phyloP scores from a whole-genome alignment of 2,888 invertebrate species.

The Falcaria lacertinaria region DNA sequence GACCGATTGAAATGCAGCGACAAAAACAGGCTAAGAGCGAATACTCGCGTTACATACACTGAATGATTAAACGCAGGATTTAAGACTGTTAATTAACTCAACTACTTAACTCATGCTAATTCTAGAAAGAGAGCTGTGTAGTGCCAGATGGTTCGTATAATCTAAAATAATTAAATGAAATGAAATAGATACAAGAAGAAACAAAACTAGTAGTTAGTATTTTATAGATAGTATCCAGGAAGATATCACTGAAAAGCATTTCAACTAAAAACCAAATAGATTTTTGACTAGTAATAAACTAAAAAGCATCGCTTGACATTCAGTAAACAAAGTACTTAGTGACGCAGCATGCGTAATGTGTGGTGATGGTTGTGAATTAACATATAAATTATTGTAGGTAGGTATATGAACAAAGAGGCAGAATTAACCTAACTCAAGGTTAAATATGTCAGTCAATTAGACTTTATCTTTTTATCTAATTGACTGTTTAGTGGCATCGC shows the following conservation, averaged over 20 bases:
- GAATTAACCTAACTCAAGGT: constrained; percentile 27
- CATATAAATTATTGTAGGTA: constrained; percentile 38
- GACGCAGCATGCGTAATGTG: constrained; percentile 35
- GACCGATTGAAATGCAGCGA: constrained; percentile 47
- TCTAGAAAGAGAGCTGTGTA: not conserved
- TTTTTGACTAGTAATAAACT: not conserved
- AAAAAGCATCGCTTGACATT: constrained; percentile 48
- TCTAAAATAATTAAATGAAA: not conserved
- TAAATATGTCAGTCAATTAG: constrained; percentile 9
- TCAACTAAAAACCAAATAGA: too few relatives aligned
- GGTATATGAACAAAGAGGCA: constrained; percentile 28
- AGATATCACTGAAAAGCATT: too few relatives aligned
- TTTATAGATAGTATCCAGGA: too few relatives aligned
- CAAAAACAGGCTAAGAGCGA: constrained; percentile 11
- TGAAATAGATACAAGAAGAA: not conserved
- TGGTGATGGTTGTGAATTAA: constrained; percentile 24
- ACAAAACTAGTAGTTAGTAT: too few relatives aligned
- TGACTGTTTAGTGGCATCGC: constrained; percentile 8
- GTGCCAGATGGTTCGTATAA: not conserved
- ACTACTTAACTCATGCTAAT: not conserved
- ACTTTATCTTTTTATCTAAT: constrained; percentile 3
- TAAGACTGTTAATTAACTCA: not conserved
- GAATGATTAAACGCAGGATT: not conserved
- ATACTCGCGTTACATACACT: not conserved
- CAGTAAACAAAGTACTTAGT: constrained; percentile 41